Evolutionary conservation across 2,797 vertebrate species (phyloP).

Genomic region (Glyptemys insculpta): DNA sequence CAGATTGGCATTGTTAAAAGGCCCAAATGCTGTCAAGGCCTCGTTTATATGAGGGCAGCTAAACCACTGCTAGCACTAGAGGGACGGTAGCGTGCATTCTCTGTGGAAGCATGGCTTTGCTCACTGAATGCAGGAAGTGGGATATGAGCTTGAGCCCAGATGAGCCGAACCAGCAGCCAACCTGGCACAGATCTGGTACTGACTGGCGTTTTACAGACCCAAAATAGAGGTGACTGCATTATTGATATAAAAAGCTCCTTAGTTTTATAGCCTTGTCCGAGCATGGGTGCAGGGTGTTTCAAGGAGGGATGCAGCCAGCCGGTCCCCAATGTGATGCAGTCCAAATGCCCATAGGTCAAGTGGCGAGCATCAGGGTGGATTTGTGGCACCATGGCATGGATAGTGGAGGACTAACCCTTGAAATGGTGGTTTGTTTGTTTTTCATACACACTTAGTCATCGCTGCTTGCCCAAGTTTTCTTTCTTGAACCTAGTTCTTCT

Average conservation of each 20-base stretch:
- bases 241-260: not conserved
- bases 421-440: not conserved
- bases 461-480: not conserved
- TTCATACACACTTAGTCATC: not conserved
- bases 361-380: not conserved
- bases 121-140: not conserved
- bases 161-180: not conserved
- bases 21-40: no score
- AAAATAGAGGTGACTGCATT: not conserved
- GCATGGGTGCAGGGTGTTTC: not conserved
- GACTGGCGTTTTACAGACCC: not conserved
- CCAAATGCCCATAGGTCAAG: not conserved
- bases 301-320: not conserved
- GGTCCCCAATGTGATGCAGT: not conserved
- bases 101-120: no score
- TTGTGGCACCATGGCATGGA: no score
- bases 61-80: not conserved
- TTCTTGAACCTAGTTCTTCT: not conserved
- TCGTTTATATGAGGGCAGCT: not conserved
- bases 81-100: rapidly evolving
- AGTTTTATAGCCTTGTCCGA: not conserved
- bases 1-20: not conserved
- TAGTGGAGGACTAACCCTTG: not conserved
- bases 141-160: no score
- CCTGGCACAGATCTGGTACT: no score